Evolutionary conservation across 2,797 vertebrate genomes (phyloP), one percentile per base, ranked within the genome.

Genomic region (Odontamblyopus lacepedii): DNA sequence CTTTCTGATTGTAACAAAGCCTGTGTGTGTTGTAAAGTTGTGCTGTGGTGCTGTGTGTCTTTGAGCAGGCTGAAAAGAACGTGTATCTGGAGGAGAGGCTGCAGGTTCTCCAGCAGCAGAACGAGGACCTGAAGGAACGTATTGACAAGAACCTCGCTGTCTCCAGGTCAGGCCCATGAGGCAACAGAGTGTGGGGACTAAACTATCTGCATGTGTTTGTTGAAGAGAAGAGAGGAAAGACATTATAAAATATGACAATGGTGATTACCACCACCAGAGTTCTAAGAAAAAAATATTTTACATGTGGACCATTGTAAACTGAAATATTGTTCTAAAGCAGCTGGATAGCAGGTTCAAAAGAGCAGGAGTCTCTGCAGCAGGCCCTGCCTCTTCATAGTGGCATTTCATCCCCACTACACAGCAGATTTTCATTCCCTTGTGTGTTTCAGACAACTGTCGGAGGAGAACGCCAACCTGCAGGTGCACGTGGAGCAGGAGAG

Each of bases 41-140:
- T 72, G 56, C 72, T 48, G 71, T 62, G 72, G 69, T 38, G 63
- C 72, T 69, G 82, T 85, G 71, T 85, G 79, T 87, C 72, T 89
- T 90, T 87, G 91, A 91, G 87, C 92, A 98, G 97, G 95, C 93
- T 72, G 96, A 98, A 91, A 97, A 96, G 89, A 99, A 99, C 30
- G 93, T 97, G 65, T 90, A 96, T 77, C 87, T 99, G 90, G 96
- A 99, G 86, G 98, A 99, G 85, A 95, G 94, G 80, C 93, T 98
- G 60, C 96, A 97, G 35, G 92, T 98, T 67, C 92, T 99, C 57
- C 97, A 98, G 90, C 98, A 99, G 90, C 96, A 98, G 89, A 99
- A 99, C 0, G 98, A 99, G 89, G 98, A 99, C 80, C 94, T 99
- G 78, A 95, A 89, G 88, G 97, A 95, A 61, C 94, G 96, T 80